Base-by-base conservation (phyloP, 2,113 vertebrate species). In the Rhinogobius similis region DNA sequence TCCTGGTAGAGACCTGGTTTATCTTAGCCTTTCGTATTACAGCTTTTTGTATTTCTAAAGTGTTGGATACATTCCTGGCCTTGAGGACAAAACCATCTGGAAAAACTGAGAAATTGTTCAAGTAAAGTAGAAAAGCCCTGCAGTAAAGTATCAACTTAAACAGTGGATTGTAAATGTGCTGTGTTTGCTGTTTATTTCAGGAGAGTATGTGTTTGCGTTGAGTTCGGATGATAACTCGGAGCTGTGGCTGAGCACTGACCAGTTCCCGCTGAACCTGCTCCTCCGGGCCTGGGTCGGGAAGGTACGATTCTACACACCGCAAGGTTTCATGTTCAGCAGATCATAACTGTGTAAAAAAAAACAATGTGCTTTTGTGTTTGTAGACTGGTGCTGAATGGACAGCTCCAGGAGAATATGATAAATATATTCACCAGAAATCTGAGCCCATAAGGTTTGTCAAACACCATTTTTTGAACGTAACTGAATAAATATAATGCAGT, bases 191-290 rank as follows among this genome's bases (percentile, higher is more conserved):
- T 63, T 2, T 73, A 12, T 68, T 16, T 59, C 89, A 99, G 98
- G 96, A 67, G 91, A 95, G 26, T 94, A 95, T 86, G 91, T 96
- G 81, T 98, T 98, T 90, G 95, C 96, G 43, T 86, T 99, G 62
- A 94, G 95, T 68, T 96, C 97, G 0, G 94, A 96, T 52, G 95
- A 98, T 91, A 98, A 98, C 61, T 96, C 96, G 0, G 97, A 99
- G 67, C 95, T 99, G 79, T 99, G 98, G 98, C 92, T 99, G 79
- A 99, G 98, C 77, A 59, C 43, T 3, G 90, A 97, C 36, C 92
- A 96, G 21, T 93, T 90, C 72, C 94, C 94, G 7, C 87, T 92
- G 9, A 93, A 94, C 69, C 64, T 96, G 69, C 89, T 87, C 75
- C 88, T 98, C 62, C 70, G 94, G 77, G 94, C 95, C 52, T 94